Percentiles rank a stretch among this genome's conserved stretches.
Conservation (phyloP, 1,140 invertebrate species). For the Saccostrea glomerata region DNA sequence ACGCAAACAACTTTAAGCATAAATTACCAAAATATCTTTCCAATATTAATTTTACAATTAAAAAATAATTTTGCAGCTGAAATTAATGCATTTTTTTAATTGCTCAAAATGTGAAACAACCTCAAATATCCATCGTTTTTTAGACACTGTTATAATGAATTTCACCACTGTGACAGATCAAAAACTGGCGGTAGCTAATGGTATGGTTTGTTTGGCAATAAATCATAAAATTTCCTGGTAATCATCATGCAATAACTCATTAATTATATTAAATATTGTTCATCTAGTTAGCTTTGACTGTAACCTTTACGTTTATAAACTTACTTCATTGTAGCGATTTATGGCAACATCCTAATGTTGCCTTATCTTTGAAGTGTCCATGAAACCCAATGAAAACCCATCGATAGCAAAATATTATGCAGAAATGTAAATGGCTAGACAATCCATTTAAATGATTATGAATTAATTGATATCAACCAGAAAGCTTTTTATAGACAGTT, state of each 20-base stretch:
- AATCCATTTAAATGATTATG: slow-evolving; percentile 28
- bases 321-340: slow-evolving; percentile 3
- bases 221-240: slow-evolving; percentile 25
- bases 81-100: background rate
- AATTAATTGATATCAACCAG: slow-evolving; percentile 21
- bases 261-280: slow-evolving; percentile 22
- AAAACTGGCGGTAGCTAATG: slow-evolving; percentile 22
- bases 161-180: slow-evolving; percentile 23
- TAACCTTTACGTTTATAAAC: slow-evolving; percentile 7
- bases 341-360: slow-evolving; percentile 24
- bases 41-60: background rate
- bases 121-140: background rate
- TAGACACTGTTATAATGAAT: background rate
- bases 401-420: slow-evolving; percentile 21
- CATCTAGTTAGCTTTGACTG: slow-evolving; percentile 7
- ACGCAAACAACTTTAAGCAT: background rate
- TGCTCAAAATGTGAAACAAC: background rate
- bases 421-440: slow-evolving; percentile 26
- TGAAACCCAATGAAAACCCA: slow-evolving; percentile 3
- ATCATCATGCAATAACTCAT: slow-evolving; percentile 25
- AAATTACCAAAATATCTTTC: background rate
- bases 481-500: background rate
- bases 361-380: slow-evolving; percentile 22
- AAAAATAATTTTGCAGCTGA: background rate
- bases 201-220: slow-evolving; percentile 32